Percentiles rank a stretch among this genome's conserved stretches.
Evolutionary conservation across 2,113 vertebrate species (phyloP).

Genomic region (Emydura subglobosa): DNA sequence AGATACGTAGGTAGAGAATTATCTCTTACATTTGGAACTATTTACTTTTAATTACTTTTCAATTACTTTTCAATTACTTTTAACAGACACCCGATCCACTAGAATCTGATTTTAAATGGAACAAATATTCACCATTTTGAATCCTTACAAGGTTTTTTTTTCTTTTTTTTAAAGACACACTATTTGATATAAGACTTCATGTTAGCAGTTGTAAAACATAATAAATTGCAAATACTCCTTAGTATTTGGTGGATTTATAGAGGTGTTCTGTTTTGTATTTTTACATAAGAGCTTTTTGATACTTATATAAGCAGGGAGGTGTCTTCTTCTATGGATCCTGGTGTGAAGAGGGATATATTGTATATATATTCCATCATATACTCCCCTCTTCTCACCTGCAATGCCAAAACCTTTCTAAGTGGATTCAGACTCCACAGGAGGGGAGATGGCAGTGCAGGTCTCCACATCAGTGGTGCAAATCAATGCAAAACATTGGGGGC

Average conservation of each 20-base stretch:
- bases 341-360: not conserved
- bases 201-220: conserved; percentile 3
- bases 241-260: not conserved
- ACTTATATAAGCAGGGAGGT: not conserved
- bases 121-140: not conserved
- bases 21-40: not conserved
- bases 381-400: not conserved
- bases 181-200: conserved; percentile 6
- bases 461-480: too few species aligned
- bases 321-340: not conserved
- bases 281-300: not conserved
- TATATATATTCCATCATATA: not conserved
- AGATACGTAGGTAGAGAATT: not conserved
- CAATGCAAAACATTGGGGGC: too few species aligned
- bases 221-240: conserved; percentile 13
- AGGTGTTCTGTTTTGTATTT: not conserved
- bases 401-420: not conserved
- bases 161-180: not conserved
- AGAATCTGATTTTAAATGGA: conserved; percentile 18
- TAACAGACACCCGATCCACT: not conserved
- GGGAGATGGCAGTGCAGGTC: too few species aligned
- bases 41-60: too few species aligned
- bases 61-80: conserved; percentile 16
- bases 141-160: not conserved
- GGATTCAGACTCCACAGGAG: not conserved